Percentiles rank a stretch among this genome's conserved stretches.
These are phyloP conservation scores for Ostrea denselamellosa DNA, from an alignment of 1,140 invertebrate species.

Conservation along the genomic window DNA sequence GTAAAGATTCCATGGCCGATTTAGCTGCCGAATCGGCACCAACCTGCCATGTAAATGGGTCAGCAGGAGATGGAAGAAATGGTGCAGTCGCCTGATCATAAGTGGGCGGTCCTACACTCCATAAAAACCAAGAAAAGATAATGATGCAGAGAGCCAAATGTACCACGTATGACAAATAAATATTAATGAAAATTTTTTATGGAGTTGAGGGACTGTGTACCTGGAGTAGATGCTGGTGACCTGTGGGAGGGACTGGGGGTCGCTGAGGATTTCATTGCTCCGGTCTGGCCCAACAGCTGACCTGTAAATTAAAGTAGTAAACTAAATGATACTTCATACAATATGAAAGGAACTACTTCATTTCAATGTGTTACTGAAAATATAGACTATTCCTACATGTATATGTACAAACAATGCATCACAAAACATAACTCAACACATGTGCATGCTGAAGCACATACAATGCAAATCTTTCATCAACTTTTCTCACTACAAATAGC, in stretches of 20 bases:
- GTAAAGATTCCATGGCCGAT: slow-evolving; percentile 54
- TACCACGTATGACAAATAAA: neutral
- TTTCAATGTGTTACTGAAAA: neutral
- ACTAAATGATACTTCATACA: neutral
- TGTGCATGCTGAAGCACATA: slow-evolving; percentile 7
- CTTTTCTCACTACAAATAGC: neutral
- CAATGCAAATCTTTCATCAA: neutral
- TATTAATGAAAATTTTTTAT: neutral
- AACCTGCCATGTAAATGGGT: slow-evolving; percentile 54
- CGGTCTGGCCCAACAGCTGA: slow-evolving; percentile 35
- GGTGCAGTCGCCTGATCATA: slow-evolving; percentile 53
- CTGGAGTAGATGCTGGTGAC: slow-evolving; percentile 59
- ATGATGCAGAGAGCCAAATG: slow-evolving; percentile 11
- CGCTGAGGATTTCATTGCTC: slow-evolving; percentile 19
- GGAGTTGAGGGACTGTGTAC: slow-evolving; percentile 23
- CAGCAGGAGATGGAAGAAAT: slow-evolving; percentile 45
- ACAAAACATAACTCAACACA: slow-evolving; percentile 16
- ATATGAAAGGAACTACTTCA: slow-evolving; percentile 7
- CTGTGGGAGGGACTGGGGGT: slow-evolving; percentile 57
- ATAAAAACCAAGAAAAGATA: neutral
- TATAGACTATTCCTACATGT: slow-evolving; percentile 18
- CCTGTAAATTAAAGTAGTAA: neutral
- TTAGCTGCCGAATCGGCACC: slow-evolving; percentile 50
- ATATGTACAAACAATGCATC: neutral
- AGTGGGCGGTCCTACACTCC: slow-evolving; percentile 46